Evolutionary conservation across 2,113 vertebrate species (phyloP).

Genomic region (Bagarius yarrelli): DNA sequence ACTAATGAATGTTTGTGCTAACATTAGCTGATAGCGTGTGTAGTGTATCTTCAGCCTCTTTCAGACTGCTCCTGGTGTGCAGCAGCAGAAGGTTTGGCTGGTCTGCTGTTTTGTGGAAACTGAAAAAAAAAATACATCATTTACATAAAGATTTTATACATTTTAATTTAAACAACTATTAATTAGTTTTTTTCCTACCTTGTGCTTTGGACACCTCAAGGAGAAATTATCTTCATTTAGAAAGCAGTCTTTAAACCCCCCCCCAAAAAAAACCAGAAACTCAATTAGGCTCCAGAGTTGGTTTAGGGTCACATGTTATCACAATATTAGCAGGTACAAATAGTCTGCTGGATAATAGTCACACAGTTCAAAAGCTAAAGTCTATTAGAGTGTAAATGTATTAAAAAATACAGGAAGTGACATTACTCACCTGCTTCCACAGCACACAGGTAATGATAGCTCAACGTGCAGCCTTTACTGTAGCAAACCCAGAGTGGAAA

Average conservation of each 20-base stretch:
- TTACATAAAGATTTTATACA: no score
- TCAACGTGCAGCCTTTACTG: conserved; percentile 96
- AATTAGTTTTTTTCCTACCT: conserved; percentile 79
- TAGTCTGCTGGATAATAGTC: no score
- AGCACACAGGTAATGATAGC: conserved; percentile 96
- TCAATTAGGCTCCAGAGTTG: not conserved
- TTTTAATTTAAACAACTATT: not conserved
- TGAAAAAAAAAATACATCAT: conserved; percentile 29
- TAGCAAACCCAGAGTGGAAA: conserved; percentile 97
- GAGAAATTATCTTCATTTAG: conserved; percentile 98
- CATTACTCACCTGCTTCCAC: conserved; percentile 87
- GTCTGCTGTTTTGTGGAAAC: conserved; percentile 70
- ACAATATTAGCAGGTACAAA: not conserved
- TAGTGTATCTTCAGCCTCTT: conserved; percentile 69
- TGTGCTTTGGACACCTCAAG: conserved; percentile 99
- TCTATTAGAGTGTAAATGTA: no score
- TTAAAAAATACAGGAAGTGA: not conserved
- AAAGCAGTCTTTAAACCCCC: conserved; percentile 91
- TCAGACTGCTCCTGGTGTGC: conserved; percentile 75
- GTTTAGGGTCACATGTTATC: no score
- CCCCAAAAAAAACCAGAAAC: conserved; percentile 52
- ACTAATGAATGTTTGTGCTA: conserved; percentile 53
- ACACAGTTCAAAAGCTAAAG: no score
- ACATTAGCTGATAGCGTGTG: conserved; percentile 54
- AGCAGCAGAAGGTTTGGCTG: conserved; percentile 61